These are phyloP conservation scores for Melanotaenia maccullochi DNA, from an alignment of 2,797 vertebrate genomes.

Conservation along the genomic window DNA sequence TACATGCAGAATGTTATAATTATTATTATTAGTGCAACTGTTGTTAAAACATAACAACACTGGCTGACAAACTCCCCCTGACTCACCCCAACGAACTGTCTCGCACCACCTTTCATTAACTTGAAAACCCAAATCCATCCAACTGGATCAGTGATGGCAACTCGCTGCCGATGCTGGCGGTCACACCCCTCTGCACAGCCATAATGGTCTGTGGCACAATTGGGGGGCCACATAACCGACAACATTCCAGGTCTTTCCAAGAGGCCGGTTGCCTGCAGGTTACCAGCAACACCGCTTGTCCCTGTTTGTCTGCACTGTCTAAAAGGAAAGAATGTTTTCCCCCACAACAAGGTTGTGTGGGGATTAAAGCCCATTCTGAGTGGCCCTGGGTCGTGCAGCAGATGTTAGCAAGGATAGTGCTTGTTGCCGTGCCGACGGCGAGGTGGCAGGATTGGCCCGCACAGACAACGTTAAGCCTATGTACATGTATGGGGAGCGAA, in stretches of 20 bases:
- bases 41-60: conserved; percentile 61
- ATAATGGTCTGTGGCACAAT: conserved; percentile 71
- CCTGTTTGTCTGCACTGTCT: conserved; percentile 74
- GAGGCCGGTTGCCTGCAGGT: conserved; percentile 74
- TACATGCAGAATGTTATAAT: conserved; percentile 27
- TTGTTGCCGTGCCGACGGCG: conserved; percentile 79
- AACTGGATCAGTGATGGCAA: conserved; percentile 77
- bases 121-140: conserved; percentile 82
- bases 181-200: conserved; percentile 80
- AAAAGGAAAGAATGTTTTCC: conserved; percentile 75
- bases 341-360: conserved; percentile 76
- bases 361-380: conserved; percentile 82
- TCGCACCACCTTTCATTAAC: conserved; percentile 78
- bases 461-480: conserved; percentile 71
- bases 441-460: conserved; percentile 67
- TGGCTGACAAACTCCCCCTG: conserved; percentile 46
- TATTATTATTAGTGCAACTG: conserved; percentile 44
- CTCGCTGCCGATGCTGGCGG: conserved; percentile 73
- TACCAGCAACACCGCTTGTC: conserved; percentile 66
- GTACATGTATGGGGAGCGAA: conserved; percentile 59
- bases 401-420: conserved; percentile 82
- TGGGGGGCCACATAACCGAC: conserved; percentile 58
- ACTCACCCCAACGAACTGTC: conserved; percentile 44
- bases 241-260: conserved; percentile 68
- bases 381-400: conserved; percentile 78